These are phyloP conservation scores for Drosophila pandora DNA, from an alignment of 1,140 invertebrate genomes.

Conservation along the genomic window DNA sequence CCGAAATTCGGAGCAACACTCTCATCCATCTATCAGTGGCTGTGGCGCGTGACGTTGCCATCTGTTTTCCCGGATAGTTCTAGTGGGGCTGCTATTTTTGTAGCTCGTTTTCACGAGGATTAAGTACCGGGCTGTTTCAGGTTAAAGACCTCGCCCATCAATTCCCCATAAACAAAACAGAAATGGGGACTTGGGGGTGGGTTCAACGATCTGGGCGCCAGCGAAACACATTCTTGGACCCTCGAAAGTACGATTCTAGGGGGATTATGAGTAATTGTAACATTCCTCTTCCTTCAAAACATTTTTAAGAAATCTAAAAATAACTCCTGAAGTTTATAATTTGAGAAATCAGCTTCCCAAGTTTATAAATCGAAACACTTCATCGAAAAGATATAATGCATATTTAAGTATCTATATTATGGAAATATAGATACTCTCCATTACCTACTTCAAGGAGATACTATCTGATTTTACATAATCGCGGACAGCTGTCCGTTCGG, in stretches of 20 bases:
- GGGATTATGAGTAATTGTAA: not conserved
- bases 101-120: conserved; percentile 41
- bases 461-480: conserved; percentile 23
- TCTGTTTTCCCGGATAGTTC: conserved; percentile 32
- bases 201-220: conserved; percentile 32
- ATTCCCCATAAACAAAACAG: conserved; percentile 26
- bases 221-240: not conserved
- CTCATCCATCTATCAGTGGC: conserved; percentile 33
- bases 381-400: no score
- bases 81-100: conserved; percentile 55
- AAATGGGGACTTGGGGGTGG: conserved; percentile 23
- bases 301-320: not conserved
- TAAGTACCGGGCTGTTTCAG: conserved; percentile 47
- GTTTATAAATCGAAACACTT: no score
- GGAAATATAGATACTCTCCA: no score
- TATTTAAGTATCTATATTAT: not conserved
- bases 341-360: no score
- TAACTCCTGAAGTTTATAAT: not conserved
- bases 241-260: not conserved
- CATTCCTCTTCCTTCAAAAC: not conserved
- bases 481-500: conserved; percentile 4
- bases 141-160: conserved; percentile 64
- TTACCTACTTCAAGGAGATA: not conserved
- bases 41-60: conserved; percentile 46
- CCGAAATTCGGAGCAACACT: not conserved